Evolutionary conservation across 2,797 vertebrate species (phyloP).

Genomic region (Denticeps clupeoides): DNA sequence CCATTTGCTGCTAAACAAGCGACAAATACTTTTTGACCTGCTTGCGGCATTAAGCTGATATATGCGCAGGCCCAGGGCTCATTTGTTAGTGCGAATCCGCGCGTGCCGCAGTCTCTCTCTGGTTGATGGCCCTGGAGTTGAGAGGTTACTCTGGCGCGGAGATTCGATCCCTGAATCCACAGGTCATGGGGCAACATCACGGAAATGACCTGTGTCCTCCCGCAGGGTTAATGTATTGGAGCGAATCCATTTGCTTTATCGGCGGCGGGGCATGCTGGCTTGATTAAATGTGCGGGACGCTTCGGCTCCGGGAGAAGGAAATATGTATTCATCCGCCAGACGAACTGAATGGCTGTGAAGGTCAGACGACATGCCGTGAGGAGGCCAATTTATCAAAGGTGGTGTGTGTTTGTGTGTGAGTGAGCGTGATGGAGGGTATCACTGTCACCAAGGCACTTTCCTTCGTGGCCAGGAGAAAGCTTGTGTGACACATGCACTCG

Average conservation of each 20-base stretch:
- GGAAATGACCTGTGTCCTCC: conserved; percentile 4
- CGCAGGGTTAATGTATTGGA: conserved; percentile 6
- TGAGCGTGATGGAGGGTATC: background rate
- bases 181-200: background rate
- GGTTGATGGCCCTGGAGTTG: no score
- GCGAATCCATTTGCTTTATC: conserved; percentile 6
- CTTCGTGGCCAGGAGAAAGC: no score
- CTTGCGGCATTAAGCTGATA: no score
- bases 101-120: no score
- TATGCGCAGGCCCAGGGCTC: no score
- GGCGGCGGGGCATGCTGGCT: background rate
- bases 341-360: conserved; percentile 4
- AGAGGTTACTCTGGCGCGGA: no score
- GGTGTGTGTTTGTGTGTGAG: background rate
- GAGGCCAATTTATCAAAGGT: conserved; percentile 16
- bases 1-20: no score
- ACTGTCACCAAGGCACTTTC: no score
- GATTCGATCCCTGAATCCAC: background rate
- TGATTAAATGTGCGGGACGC: background rate
- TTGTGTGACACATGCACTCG: no score
- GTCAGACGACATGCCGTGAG: conserved; percentile 13
- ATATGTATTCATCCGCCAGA: conserved; percentile 5
- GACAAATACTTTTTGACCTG: no score
- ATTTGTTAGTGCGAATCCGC: no score
- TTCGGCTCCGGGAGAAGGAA: background rate